Evolutionary conservation across 2,113 vertebrate genomes (phyloP).

Genomic region (Cololabis saira): DNA sequence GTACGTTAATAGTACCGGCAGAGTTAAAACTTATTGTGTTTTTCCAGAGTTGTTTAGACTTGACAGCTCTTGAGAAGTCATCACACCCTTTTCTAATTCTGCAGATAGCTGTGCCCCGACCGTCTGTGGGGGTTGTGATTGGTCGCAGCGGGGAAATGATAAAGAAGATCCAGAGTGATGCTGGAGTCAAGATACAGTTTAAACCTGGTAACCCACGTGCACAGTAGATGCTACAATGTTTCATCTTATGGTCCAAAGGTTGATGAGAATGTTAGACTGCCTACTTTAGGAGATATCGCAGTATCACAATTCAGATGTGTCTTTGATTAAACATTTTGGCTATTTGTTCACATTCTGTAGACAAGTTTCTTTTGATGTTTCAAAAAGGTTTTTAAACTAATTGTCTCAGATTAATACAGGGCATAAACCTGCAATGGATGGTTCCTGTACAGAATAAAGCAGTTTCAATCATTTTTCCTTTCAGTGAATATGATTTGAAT

Average conservation of each 20-base stretch:
- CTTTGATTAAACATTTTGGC: too few relatives aligned
- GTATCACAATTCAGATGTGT: too few relatives aligned
- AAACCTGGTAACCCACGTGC: constrained; percentile 84
- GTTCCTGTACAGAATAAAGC: not conserved
- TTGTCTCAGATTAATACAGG: not conserved
- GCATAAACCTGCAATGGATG: not conserved
- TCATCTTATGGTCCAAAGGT: too few relatives aligned
- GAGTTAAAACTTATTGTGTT: not conserved
- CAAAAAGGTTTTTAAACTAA: not conserved
- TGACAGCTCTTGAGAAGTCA: not conserved
- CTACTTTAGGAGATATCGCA: too few relatives aligned
- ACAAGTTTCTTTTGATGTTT: not conserved
- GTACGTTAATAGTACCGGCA: not conserved
- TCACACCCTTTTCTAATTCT: not conserved
- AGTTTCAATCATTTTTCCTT: not conserved
- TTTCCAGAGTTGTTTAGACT: not conserved
- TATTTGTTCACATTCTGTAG: too few relatives aligned
- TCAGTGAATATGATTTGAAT: not conserved
- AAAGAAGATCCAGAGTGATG: constrained; percentile 94
- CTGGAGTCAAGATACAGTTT: constrained; percentile 93
- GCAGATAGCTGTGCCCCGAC: constrained; percentile 90
- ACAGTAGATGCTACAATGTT: too few relatives aligned
- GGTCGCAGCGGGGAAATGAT: constrained; percentile 94
- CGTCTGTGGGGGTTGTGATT: constrained; percentile 92
- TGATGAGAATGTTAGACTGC: too few relatives aligned